Conservation (phyloP, 2,888 invertebrate species). For the Apotomis betuletana region DNA sequence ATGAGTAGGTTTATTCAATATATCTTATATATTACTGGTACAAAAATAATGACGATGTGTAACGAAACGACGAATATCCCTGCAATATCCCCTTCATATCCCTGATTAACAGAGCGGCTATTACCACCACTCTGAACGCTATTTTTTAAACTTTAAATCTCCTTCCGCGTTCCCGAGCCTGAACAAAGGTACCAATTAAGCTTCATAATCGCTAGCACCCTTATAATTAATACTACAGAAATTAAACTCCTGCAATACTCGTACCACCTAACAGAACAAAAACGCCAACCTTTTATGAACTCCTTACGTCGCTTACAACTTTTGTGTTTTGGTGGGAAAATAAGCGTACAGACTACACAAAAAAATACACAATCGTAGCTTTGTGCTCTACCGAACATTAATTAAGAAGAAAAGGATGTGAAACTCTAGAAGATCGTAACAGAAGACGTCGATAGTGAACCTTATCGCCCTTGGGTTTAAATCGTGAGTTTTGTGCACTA, state of each 20-base stretch:
- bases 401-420: slow-evolving; percentile 71
- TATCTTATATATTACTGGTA: no score
- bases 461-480: slow-evolving; percentile 51
- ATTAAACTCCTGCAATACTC: slow-evolving; percentile 70
- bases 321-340: neutral
- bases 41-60: no score
- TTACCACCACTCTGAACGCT: slow-evolving; percentile 44
- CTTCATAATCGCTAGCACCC: slow-evolving; percentile 70
- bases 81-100: neutral
- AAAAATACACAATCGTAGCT: slow-evolving; percentile 73
- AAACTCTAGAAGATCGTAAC: slow-evolving; percentile 55
- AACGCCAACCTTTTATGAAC: slow-evolving; percentile 2
- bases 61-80: no score
- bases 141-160: slow-evolving; percentile 66
- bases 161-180: slow-evolving; percentile 58
- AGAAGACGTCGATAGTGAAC: slow-evolving; percentile 49
- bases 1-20: no score
- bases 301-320: slow-evolving; percentile 13
- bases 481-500: slow-evolving; percentile 43
- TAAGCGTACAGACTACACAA: slow-evolving; percentile 64
- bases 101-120: slow-evolving; percentile 33
- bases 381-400: slow-evolving; percentile 76
- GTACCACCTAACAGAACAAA: neutral
- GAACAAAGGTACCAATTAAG: slow-evolving; percentile 75
- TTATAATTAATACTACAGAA: slow-evolving; percentile 77